Percentiles rank a stretch among this genome's conserved stretches.
phyloP scores from a whole-genome alignment of 2,113 vertebrate species.

The Brevimyrus niger region DNA sequence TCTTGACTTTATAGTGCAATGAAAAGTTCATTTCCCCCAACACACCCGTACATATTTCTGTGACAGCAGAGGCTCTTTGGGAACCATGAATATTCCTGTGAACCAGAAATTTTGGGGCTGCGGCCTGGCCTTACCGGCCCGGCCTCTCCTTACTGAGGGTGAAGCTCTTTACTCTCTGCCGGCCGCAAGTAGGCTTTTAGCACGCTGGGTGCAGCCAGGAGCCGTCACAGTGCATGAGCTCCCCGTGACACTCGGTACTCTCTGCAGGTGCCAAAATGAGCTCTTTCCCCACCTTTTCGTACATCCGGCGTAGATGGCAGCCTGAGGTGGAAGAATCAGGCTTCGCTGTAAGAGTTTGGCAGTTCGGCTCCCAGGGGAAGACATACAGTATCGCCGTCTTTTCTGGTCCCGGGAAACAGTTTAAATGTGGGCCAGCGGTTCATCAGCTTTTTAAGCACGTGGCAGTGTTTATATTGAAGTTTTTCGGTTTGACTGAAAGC shows the following conservation, averaged over 20 bases:
- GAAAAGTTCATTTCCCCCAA: conserved; percentile 14
- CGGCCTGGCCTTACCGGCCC: not conserved
- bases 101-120: not conserved
- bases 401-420: not conserved
- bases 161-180: not conserved
- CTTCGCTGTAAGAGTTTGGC: not conserved
- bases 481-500: not conserved
- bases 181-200: not conserved
- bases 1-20: conserved; percentile 23
- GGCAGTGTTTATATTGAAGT: not conserved
- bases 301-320: not conserved
- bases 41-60: conserved; percentile 22
- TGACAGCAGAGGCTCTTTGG: conserved; percentile 19
- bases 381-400: not conserved
- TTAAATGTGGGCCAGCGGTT: not conserved
- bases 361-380: not conserved
- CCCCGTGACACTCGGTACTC: not conserved
- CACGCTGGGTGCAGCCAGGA: not conserved
- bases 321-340: not conserved
- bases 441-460: not conserved
- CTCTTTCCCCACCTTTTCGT: not conserved
- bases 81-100: conserved; percentile 31
- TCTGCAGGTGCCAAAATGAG: not conserved
- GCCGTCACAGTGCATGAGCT: not conserved
- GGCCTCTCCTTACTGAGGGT: not conserved